Base-by-base conservation (phyloP, 1,140 invertebrate genomes). In the Caenorhabditis brenneri region DNA sequence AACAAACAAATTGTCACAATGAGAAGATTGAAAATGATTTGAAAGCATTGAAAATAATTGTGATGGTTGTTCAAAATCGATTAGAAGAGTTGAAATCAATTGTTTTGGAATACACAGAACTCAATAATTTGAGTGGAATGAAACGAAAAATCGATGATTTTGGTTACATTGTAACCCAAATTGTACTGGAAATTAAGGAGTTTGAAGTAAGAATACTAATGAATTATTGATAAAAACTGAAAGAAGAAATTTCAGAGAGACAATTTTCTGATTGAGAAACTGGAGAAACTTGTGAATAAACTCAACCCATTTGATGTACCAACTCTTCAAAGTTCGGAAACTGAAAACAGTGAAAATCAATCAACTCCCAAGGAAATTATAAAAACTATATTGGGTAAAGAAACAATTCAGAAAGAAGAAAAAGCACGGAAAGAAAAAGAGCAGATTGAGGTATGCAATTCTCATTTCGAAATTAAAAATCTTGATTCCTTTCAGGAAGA, bases 221-320 rank as follows among this genome's bases (percentile, higher is more conserved):
- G 4, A n/a, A 36, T 9, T 39, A n/a, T 9, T n/a, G 1, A n/a
- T n/a, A n/a, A n/a, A n/a, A n/a, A n/a, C n/a, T 0, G 6, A 36
- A 10, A 36, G 12, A 51, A n/a, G 7, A 29, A 58, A 10, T 46
- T 42, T n/a, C 36, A 74, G 65, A 74, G 65, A 74, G 65, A 74
- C n/a, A 74, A 74, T 42, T 74, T 74, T n/a, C n/a, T 42, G 7
- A 74, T 74, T 24, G 36, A 74, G 10, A 74, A 42, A 74, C 0
- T 74, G 27, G 65, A 74, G 36, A 74, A 74, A 42, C 36, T 74
- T 12, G 46, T 74, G 22, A 42, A 74, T 12, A 42, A 74, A 24
- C n/a, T 74, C 6, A 74, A 74, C 15, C 65, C 65, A 27, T 74
- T 74, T 12, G 65, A 74, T 42, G 65, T 74, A 7, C 60, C 60